phyloP scores from a whole-genome alignment of 2,888 invertebrate species.

The Drosophila monieri region DNA sequence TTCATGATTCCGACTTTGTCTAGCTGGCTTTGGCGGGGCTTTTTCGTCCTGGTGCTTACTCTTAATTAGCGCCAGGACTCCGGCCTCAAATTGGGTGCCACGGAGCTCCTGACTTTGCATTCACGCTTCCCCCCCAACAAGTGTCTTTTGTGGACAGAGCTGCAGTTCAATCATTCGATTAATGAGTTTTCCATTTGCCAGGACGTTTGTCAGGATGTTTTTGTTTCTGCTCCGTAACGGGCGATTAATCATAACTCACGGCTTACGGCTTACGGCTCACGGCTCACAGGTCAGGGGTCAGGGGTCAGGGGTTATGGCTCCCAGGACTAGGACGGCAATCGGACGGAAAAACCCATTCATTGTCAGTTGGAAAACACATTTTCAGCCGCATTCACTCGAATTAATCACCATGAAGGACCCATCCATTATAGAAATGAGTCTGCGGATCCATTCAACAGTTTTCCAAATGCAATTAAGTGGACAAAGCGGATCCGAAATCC shows the following conservation, averaged over 20 bases:
- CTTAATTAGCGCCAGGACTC: constrained; percentile 31
- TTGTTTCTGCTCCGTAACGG: constrained; percentile 7
- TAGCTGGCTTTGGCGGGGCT: constrained; percentile 4
- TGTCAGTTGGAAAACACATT: constrained; percentile 18
- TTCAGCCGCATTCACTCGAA: constrained; percentile 17
- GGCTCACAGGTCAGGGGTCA: not conserved
- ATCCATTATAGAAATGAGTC: constrained; percentile 19
- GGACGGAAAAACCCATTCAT: not conserved
- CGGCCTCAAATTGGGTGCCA: not conserved
- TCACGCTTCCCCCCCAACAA: not conserved
- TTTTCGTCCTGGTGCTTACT: constrained; percentile 30
- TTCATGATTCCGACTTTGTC: constrained; percentile 21
- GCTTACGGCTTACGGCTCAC: too few species aligned
- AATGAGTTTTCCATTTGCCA: constrained; percentile 14
- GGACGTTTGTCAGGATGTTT: constrained; percentile 12
- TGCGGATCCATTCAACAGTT: constrained; percentile 31
- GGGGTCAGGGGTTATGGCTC: not conserved
- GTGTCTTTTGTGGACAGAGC: not conserved
- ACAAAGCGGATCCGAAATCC: constrained; percentile 21
- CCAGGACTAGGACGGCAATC: not conserved
- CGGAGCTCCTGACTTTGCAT: constrained; percentile 3
- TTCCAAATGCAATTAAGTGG: constrained; percentile 36
- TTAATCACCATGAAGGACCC: constrained; percentile 34
- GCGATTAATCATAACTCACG: constrained; percentile 30
- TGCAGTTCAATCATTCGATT: constrained; percentile 33